Evolutionary conservation across 1,140 invertebrate species (phyloP).

Genomic region (Chelonus insularis): DNA sequence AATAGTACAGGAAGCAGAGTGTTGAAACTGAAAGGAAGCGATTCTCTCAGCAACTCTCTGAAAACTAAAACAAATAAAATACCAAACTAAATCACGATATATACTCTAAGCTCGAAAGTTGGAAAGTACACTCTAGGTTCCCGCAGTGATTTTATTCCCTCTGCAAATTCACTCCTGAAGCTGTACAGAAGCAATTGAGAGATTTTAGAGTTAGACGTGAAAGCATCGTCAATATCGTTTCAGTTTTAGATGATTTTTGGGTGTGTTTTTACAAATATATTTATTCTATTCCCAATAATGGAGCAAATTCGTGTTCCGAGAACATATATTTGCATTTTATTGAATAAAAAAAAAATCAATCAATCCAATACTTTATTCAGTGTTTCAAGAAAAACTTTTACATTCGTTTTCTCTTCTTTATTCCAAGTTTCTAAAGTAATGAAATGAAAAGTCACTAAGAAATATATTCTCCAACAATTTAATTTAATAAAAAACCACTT

Average conservation of each 20-base stretch:
- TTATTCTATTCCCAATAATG: background rate
- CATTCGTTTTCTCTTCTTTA: too few relatives aligned
- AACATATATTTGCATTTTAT: too few relatives aligned
- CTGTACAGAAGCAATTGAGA: constrained; percentile 20
- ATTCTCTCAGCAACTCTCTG: background rate
- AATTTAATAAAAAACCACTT: too few relatives aligned
- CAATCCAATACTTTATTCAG: too few relatives aligned
- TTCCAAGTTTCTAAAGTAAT: too few relatives aligned
- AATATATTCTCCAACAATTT: too few relatives aligned
- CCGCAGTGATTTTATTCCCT: constrained; percentile 21
- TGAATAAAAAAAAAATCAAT: too few relatives aligned
- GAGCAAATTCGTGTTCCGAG: too few relatives aligned
- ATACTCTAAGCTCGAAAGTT: constrained; percentile 17
- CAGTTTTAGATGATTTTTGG: background rate
- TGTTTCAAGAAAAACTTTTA: too few relatives aligned
- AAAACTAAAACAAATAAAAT: constrained; percentile 31
- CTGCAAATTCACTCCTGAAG: background rate
- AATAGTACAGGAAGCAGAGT: background rate
- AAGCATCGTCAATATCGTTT: background rate
- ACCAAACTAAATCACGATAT: constrained; percentile 26
- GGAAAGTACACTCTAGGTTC: background rate
- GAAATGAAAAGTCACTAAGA: too few relatives aligned
- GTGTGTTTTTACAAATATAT: background rate
- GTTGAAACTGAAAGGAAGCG: constrained; percentile 2
- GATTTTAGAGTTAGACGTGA: background rate